phyloP scores from a whole-genome alignment of 2,888 invertebrate genomes.

The Lypha dubia region DNA sequence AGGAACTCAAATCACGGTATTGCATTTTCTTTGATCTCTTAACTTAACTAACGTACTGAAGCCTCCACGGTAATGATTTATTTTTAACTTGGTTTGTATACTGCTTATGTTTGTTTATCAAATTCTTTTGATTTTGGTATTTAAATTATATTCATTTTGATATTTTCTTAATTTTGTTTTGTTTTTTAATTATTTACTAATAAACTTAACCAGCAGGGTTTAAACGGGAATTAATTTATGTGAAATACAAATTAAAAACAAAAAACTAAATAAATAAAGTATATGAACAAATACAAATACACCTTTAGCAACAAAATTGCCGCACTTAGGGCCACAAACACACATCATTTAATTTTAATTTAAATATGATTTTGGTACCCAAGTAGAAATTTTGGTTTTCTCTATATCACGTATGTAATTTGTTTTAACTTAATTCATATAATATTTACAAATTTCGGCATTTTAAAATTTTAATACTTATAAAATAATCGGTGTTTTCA shows the following conservation, averaged over 20 bases:
- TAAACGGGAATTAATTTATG: neutral
- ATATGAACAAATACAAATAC: neutral
- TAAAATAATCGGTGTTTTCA: constrained; percentile 31
- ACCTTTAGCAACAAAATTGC: constrained; percentile 28
- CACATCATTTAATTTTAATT: constrained; percentile 16
- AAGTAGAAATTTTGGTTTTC: constrained; percentile 58
- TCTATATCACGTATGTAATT: constrained; percentile 59
- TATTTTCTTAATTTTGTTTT: neutral
- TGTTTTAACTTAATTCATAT: constrained; percentile 15
- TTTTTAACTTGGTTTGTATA: too few relatives aligned
- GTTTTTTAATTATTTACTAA: constrained; percentile 7
- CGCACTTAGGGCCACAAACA: constrained; percentile 30
- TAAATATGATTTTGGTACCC: constrained; percentile 44
- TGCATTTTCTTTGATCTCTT: too few relatives aligned
- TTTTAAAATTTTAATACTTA: constrained; percentile 12
- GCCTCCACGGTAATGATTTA: too few relatives aligned
- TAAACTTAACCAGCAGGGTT: constrained; percentile 26
- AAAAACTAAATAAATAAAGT: neutral
- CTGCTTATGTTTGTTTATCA: too few relatives aligned
- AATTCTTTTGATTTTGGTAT: too few relatives aligned
- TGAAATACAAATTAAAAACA: neutral
- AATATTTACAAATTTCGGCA: constrained; percentile 26
- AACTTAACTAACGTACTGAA: too few relatives aligned
- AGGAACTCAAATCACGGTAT: too few relatives aligned
- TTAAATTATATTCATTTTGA: neutral